Conservation (phyloP, 2,888 invertebrate genomes). For the Mythimna ferrago region DNA sequence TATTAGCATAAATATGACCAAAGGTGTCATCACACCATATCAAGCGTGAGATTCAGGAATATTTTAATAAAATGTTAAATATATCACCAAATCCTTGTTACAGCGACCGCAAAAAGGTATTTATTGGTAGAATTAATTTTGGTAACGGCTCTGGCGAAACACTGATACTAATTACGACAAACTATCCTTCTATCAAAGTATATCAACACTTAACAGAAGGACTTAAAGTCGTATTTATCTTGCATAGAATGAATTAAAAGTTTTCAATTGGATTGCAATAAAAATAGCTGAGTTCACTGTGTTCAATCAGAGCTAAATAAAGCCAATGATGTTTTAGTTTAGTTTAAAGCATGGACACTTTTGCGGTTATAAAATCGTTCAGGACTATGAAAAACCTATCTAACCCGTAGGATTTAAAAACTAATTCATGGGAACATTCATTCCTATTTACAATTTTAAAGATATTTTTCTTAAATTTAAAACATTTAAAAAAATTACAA, state of each 20-base stretch:
- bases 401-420: conserved; percentile 64
- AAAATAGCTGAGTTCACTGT: conserved; percentile 50
- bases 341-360: conserved; percentile 80
- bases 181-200: conserved; percentile 1
- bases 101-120: conserved; percentile 77
- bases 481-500: conserved; percentile 22
- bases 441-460: conserved; percentile 68
- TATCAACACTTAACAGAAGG: conserved; percentile 4
- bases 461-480: conserved; percentile 1
- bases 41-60: conserved; percentile 67
- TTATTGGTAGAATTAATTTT: conserved; percentile 75
- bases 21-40: conserved; percentile 62
- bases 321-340: conserved; percentile 65
- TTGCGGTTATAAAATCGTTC: conserved; percentile 63
- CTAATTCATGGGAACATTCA: conserved; percentile 41
- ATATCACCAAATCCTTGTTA: conserved; percentile 81
- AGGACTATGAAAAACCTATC: conserved; percentile 78
- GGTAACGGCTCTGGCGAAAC: conserved; percentile 59
- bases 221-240: conserved; percentile 9
- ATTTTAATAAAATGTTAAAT: conserved; percentile 69
- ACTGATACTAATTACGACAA: conserved; percentile 32
- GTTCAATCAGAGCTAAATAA: conserved; percentile 54
- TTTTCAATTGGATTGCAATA: background rate
- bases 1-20: conserved; percentile 64
- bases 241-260: background rate